Evolutionary conservation across 1,140 invertebrate genomes (phyloP).

Genomic region (Tetramorium simillimum): DNA sequence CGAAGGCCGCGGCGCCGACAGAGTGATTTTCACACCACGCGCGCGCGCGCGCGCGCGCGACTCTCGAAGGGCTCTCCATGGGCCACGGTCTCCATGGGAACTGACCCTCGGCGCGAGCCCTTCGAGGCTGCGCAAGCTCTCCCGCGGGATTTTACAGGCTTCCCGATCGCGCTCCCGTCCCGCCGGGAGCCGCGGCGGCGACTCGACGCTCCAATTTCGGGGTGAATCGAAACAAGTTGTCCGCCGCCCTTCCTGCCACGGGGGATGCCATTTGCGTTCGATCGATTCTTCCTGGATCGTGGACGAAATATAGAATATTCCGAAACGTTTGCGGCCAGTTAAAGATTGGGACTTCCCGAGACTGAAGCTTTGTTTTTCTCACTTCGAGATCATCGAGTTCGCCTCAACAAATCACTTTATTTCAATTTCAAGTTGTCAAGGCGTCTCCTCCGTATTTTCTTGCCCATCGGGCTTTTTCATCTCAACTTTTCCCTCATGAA

Average conservation of each 20-base stretch:
- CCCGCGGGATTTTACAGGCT: neutral
- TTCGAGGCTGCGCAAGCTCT: conserved; percentile 24
- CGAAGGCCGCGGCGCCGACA: conserved; percentile 33
- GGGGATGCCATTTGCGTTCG: neutral
- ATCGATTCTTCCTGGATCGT: neutral
- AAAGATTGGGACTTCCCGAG: neutral
- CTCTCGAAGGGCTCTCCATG: conserved; percentile 17
- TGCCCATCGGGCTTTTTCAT: too few relatives aligned
- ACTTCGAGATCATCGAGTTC: neutral
- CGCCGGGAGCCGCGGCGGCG: neutral
- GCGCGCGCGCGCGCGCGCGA: neutral
- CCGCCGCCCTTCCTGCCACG: too few relatives aligned
- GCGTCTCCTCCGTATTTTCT: neutral
- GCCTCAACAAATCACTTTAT: neutral
- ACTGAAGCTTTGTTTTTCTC: neutral
- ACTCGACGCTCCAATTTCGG: neutral
- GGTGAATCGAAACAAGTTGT: neutral
- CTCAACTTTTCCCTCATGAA: neutral
- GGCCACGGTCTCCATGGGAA: conserved; percentile 42
- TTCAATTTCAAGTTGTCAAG: neutral
- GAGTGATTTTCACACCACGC: conserved; percentile 19
- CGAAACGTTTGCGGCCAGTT: neutral
- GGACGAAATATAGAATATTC: neutral
- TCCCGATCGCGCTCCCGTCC: neutral
- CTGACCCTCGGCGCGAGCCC: conserved; percentile 8